Conservation (phyloP, 1,140 invertebrate genomes). For the Centruroides sculpturatus region DNA sequence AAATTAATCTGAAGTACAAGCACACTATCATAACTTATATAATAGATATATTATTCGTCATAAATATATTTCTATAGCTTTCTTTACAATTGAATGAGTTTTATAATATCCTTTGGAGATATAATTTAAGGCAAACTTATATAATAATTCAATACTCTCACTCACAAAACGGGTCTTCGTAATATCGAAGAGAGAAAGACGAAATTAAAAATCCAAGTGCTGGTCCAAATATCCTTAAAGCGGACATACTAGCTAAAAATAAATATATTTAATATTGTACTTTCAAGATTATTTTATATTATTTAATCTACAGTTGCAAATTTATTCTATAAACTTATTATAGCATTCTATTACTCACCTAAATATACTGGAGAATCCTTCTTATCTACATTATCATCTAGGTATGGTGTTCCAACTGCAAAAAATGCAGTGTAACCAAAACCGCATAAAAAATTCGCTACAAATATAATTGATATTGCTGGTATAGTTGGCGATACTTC, state of each 20-base stretch:
- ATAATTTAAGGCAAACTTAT: not conserved
- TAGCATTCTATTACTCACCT: not conserved
- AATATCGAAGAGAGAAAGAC: constrained; percentile 14
- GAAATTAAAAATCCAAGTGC: constrained; percentile 18
- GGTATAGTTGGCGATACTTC: constrained; percentile 5
- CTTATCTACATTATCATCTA: constrained; percentile 28
- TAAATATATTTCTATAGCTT: too few species aligned
- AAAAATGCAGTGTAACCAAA: constrained; percentile 18
- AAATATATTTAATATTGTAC: not conserved
- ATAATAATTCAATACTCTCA: not conserved
- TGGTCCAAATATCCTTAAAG: constrained; percentile 18
- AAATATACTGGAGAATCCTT: constrained; percentile 23
- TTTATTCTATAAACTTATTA: not conserved
- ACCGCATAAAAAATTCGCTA: constrained; percentile 17
- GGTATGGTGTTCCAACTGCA: constrained; percentile 23
- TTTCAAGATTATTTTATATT: not conserved
- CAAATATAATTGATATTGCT: constrained; percentile 12
- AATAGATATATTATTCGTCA: too few species aligned
- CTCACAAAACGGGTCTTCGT: constrained; percentile 20
- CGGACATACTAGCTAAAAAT: constrained; percentile 5
- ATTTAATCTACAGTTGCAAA: not conserved
- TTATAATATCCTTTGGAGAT: too few species aligned
- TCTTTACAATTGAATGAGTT: too few species aligned
- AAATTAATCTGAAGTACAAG: too few species aligned
- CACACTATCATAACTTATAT: too few species aligned